Conservation (phyloP, 2,888 invertebrate species). For the Dryocosmus kuriphilus region DNA sequence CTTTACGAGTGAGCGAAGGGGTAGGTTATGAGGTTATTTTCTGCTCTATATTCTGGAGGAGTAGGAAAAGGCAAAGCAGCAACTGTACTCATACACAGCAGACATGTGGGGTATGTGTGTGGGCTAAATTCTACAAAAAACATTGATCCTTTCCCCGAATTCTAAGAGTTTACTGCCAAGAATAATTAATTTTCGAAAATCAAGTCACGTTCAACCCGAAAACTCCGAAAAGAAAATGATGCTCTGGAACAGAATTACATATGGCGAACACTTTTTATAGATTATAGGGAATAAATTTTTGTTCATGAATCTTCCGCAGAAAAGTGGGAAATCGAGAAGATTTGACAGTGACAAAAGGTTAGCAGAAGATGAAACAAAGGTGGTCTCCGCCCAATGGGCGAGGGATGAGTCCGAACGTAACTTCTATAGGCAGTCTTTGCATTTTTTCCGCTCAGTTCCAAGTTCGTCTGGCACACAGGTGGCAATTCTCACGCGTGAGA, state of each 20-base stretch:
- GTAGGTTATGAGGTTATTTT: constrained; percentile 20
- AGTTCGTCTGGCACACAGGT: constrained; percentile 47
- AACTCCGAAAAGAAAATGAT: background rate
- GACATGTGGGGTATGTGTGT: background rate
- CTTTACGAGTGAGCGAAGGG: background rate
- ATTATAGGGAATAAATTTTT: background rate
- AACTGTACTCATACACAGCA: background rate
- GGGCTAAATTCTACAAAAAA: background rate
- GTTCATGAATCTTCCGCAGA: background rate
- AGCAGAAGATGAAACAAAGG: constrained; percentile 48
- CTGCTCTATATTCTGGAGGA: background rate
- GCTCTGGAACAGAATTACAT: background rate
- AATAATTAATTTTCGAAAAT: background rate
- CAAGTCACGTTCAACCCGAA: background rate
- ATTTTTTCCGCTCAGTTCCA: constrained; percentile 50
- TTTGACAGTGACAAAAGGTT: constrained; percentile 33
- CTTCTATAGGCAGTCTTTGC: constrained; percentile 42
- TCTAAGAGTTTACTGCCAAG: background rate
- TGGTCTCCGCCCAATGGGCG: constrained; percentile 66
- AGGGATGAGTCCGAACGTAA: constrained; percentile 63
- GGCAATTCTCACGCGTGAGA: constrained; percentile 51
- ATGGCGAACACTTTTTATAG: background rate
- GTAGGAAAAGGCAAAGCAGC: constrained; percentile 4
- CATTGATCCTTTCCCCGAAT: background rate
- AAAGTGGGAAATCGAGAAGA: background rate